A percentile compares a stretch with the other conserved stretches of the same genome.
Conservation (phyloP, 2,797 vertebrate species). For the Tinamus major region DNA sequence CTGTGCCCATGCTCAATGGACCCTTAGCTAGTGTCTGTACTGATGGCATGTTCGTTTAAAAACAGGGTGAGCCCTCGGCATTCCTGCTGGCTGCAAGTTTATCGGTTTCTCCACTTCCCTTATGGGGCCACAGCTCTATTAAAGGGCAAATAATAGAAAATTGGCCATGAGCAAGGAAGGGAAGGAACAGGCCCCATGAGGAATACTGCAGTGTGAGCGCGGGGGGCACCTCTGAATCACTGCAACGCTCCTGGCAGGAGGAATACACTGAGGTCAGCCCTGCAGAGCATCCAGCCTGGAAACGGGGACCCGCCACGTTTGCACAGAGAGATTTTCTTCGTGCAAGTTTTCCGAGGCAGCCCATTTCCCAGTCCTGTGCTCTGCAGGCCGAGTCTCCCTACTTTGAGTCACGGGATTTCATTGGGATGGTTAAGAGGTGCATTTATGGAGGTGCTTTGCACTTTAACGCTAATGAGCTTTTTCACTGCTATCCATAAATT, state of each 20-base stretch:
- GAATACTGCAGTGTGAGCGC: not conserved
- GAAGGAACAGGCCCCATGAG: not conserved
- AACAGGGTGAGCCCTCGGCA: not conserved
- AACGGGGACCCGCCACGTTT: not conserved
- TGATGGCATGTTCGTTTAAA: not conserved
- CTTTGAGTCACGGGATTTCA: not conserved
- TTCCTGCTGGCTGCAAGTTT: not conserved
- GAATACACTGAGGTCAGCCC: not conserved
- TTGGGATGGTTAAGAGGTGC: not conserved
- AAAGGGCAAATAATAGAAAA: not conserved
- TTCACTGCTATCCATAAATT: constrained; percentile 46
- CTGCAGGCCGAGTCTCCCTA: not conserved
- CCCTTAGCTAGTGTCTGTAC: not conserved
- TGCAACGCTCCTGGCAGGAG: not conserved
- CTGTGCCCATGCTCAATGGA: not conserved
- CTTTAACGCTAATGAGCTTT: constrained; percentile 30
- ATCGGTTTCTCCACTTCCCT: fast-evolving
- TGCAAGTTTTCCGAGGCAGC: not conserved
- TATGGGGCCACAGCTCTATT: not conserved
- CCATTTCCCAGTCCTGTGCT: not conserved
- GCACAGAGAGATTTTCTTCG: not conserved
- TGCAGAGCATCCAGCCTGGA: not conserved
- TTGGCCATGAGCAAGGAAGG: not conserved
- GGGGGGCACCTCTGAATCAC: not conserved
- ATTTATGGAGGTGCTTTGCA: constrained; percentile 24